These are phyloP conservation scores for Macrotrachela quadricornifera DNA, from an alignment of 1,140 invertebrate genomes.

Conservation along the genomic window DNA sequence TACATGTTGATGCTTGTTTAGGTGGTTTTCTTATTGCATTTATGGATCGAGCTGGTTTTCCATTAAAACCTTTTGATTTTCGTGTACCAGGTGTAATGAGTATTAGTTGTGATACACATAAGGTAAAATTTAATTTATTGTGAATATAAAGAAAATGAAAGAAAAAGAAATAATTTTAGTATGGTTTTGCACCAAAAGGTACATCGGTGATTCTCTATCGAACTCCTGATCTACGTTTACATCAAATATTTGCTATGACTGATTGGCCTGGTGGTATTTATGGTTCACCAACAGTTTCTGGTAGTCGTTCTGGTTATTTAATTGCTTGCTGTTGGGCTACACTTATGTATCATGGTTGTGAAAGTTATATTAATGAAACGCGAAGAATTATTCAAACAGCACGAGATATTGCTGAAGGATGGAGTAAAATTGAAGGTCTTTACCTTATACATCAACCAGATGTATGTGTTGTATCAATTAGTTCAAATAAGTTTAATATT, in stretches of 20 bases:
- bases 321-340: slow-evolving; percentile 96
- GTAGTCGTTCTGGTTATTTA: slow-evolving; percentile 35
- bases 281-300: slow-evolving; percentile 77
- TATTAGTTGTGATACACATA: slow-evolving; percentile 92
- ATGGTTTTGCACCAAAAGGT: slow-evolving; percentile 91
- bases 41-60: slow-evolving; percentile 62
- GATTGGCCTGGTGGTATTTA: slow-evolving; percentile 98
- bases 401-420: slow-evolving; percentile 46
- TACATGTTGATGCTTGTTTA: slow-evolving; percentile 91
- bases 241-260: slow-evolving; percentile 75
- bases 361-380: slow-evolving; percentile 66
- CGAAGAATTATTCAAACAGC: slow-evolving; percentile 59
- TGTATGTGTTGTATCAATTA: slow-evolving; percentile 71
- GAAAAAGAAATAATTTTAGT: slow-evolving; percentile 39
- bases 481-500: slow-evolving; percentile 69
- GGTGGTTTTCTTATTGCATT: slow-evolving; percentile 77
- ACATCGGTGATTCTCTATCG: slow-evolving; percentile 79
- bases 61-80: slow-evolving; percentile 56
- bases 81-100: slow-evolving; percentile 69
- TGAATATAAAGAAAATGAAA: too few species aligned
- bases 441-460: slow-evolving; percentile 68
- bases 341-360: slow-evolving; percentile 63
- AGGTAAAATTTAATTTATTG: slow-evolving; percentile 41
- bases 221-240: slow-evolving; percentile 49
- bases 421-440: slow-evolving; percentile 57